Percentiles rank a stretch among this genome's conserved stretches.
Evolutionary conservation across 2,888 invertebrate species (phyloP).

Genomic region (Drosophila kuntzei): DNA sequence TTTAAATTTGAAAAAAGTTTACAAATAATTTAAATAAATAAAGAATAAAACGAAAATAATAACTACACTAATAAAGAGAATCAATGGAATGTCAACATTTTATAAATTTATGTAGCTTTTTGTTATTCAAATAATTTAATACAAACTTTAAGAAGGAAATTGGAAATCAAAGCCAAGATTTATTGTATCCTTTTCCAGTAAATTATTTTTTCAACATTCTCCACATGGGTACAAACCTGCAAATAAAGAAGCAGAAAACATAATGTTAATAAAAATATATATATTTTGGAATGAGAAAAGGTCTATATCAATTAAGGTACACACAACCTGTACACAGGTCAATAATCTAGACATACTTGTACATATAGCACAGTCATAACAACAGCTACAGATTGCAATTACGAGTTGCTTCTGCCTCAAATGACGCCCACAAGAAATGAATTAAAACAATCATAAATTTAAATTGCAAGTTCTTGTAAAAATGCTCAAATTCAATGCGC

Average conservation of each 20-base stretch:
- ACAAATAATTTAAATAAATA: background rate
- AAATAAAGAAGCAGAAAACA: conserved; percentile 20
- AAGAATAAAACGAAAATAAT: background rate
- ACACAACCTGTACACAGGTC: conserved; percentile 1
- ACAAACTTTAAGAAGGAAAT: background rate
- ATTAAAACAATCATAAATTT: conserved; percentile 73
- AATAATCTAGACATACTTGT: conserved; percentile 1
- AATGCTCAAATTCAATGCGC: conserved; percentile 54
- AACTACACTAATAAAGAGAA: background rate
- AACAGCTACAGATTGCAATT: conserved; percentile 45
- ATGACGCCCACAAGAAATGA: conserved; percentile 63
- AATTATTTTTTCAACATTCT: background rate
- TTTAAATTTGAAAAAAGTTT: background rate
- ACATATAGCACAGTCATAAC: background rate
- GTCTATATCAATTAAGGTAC: conserved; percentile 5
- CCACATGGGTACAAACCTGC: conserved; percentile 41
- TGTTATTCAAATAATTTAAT: background rate
- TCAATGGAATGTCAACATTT: background rate
- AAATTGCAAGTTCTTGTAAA: conserved; percentile 45
- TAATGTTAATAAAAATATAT: conserved; percentile 13
- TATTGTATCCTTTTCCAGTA: background rate
- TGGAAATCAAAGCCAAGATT: background rate
- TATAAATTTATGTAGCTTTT: background rate
- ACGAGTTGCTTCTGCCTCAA: conserved; percentile 36
- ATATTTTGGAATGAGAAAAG: background rate